Conservation (phyloP, 2,797 vertebrate species). For the Aotus griseimembra region DNA sequence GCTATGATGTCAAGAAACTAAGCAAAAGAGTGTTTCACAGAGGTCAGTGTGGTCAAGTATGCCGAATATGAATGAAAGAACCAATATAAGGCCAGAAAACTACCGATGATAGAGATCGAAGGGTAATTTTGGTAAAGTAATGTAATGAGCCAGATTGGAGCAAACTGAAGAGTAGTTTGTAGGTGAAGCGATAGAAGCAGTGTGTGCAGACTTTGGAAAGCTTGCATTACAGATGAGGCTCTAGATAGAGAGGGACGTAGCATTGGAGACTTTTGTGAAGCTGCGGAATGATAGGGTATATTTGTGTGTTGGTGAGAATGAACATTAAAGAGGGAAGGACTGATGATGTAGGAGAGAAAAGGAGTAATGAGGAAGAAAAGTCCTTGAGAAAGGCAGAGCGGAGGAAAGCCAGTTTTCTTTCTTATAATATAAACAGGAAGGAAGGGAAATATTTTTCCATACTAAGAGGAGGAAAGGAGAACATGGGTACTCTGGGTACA, state of each 20-base stretch:
- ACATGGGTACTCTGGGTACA: not conserved
- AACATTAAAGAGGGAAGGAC: not conserved
- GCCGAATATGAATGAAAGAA: not conserved
- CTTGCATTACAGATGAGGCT: not conserved
- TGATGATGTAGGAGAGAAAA: not conserved
- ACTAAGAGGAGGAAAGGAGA: not conserved
- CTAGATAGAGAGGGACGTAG: not conserved
- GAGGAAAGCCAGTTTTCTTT: slow-evolving; percentile 40
- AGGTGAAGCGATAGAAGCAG: not conserved
- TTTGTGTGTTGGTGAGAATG: not conserved
- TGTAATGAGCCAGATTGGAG: not conserved
- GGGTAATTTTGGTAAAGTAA: not conserved
- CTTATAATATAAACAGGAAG: slow-evolving; percentile 48
- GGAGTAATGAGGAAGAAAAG: not conserved
- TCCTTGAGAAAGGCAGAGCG: not conserved
- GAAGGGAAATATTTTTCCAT: not conserved
- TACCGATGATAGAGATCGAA: not conserved
- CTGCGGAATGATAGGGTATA: not conserved
- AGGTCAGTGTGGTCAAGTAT: not conserved
- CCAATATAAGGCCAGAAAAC: not conserved
- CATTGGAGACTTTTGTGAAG: not conserved
- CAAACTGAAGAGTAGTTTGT: not conserved
- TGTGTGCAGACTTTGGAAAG: not conserved
- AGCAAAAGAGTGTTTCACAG: not conserved
- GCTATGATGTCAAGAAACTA: not conserved